Evolutionary conservation across 2,888 invertebrate species (phyloP), one percentile per base, ranked within the genome.

Genomic region (Xestia xanthographa): DNA sequence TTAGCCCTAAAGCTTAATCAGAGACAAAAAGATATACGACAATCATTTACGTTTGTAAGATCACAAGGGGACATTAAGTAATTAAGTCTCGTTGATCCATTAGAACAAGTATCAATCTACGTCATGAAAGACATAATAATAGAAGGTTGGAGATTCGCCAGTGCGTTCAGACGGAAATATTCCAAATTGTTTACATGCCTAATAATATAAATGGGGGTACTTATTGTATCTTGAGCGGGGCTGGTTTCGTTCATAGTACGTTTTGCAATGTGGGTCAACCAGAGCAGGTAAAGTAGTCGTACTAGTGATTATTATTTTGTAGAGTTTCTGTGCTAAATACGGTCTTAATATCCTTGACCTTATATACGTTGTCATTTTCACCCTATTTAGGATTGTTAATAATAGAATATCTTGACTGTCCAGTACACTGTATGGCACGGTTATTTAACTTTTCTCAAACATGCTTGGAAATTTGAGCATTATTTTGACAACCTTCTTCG

Each of bases 61-160:
- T 77, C 79, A 82, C 77, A 73, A 76, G 66, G 66, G 74, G 63
- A 70, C 75, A 79, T 76, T 76, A 78, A 79, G 79, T 83, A 82
- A 80, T 84, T 80, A 84, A 73, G 82, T 22, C 41, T 72, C 63
- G 77, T 66, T 72, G 78, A 84, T 87, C 83, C 78, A 85, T 85
- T 86, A 85, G 68, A 73, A 73, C 66, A 72, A 80, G 77, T 84
- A 84, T 88, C 84, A 82, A 85, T 88, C 86, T 83, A 75, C 74
- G 84, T 86, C 84, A 75, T 72, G 80, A 77, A 66, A 74, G 71
- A 85, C 82, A 87, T 85, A 83, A 85, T 85, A 82, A 82, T 83
- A 69, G 67, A 75, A 79, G 79, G 77, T 87, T 88, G 87, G 88
- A 88, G 71, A 85, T 79, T 77, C 84, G 89, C 89, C 89, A 89